Evolutionary conservation across 2,113 vertebrate species (phyloP), one percentile per base, ranked within the genome.

Genomic region (Dasypus novemcinctus): DNA sequence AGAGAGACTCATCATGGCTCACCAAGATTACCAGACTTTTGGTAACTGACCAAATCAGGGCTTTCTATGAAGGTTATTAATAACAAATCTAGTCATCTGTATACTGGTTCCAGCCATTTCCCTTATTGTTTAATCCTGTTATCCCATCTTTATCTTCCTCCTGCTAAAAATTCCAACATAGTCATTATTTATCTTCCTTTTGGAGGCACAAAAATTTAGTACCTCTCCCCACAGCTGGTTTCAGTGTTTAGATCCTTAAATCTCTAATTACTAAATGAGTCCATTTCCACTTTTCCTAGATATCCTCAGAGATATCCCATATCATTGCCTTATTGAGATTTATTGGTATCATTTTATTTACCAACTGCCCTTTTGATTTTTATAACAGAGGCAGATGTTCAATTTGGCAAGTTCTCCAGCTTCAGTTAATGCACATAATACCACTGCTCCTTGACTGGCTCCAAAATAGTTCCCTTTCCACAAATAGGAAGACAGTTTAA

Each of bases 341-440:
- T 95, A 95, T 92, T 83, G 57, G 23, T 80, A 83, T 83, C 68
- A 66, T 96, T 96, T 95, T 85, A 96, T 91, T 90, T 86, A 66
- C 92, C 74, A 95, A 95, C 81, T 91, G 78, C 63, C 92, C 23
- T 96, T 79, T 96, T 79, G 23, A 7, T 95, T 96, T 96, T 96
- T 86, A 18, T 82, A 86, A 71, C 61, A 94, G 66, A 63, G 64
- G 63, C 87, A 97, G 85, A 92, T 96, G 94, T 93, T 92, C 74
- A 83, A 41, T 46, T 86, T 96, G 96, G 94, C 95, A 96, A 78
- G 90, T 92, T 96, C 92, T 57, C 91, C 82, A 94, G 85, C 69
- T 94, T 82, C 89, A 95, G 91, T 96, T 88, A 95, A 79, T 76
- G 74, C 74, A 11, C 49, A 88, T 79, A 75, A 91, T 54, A 27